Evolutionary conservation across 2,888 invertebrate genomes (phyloP).

Genomic region (Spodoptera picta): DNA sequence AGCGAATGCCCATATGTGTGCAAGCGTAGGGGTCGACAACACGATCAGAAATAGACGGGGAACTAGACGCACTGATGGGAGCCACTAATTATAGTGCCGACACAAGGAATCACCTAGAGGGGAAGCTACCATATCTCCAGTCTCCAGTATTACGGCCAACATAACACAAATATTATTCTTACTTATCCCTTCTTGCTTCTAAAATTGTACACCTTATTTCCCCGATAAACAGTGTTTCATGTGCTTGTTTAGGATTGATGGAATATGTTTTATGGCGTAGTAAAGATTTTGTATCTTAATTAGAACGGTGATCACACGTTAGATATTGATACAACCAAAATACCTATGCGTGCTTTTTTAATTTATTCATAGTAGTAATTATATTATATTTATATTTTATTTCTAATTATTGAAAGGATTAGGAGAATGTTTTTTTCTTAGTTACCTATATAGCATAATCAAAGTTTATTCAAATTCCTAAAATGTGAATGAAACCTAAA

Average conservation of each 20-base stretch:
- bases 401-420: too few species aligned
- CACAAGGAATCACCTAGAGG: slow-evolving; percentile 52
- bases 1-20: slow-evolving; percentile 61
- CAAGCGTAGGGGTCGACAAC: slow-evolving; percentile 76
- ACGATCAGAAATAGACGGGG: slow-evolving; percentile 76
- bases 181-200: slow-evolving; percentile 29
- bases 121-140: slow-evolving; percentile 47
- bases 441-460: too few species aligned
- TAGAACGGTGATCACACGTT: slow-evolving; percentile 13
- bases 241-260: slow-evolving; percentile 16
- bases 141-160: slow-evolving; percentile 4
- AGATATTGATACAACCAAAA: slow-evolving; percentile 2
- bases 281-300: slow-evolving; percentile 23
- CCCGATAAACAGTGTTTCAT: slow-evolving; percentile 19
- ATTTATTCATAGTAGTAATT: too few species aligned
- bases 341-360: too few species aligned
- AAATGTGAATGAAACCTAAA: too few species aligned
- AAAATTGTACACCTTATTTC: slow-evolving; percentile 9
- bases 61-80: slow-evolving; percentile 65
- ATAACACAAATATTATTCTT: slow-evolving; percentile 51
- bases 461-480: too few species aligned
- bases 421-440: too few species aligned
- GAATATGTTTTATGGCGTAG: slow-evolving; percentile 7
- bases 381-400: too few species aligned
- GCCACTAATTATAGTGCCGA: slow-evolving; percentile 72